Evolutionary conservation across 2,888 invertebrate species (phyloP).

Genomic region (Apamea monoglypha): DNA sequence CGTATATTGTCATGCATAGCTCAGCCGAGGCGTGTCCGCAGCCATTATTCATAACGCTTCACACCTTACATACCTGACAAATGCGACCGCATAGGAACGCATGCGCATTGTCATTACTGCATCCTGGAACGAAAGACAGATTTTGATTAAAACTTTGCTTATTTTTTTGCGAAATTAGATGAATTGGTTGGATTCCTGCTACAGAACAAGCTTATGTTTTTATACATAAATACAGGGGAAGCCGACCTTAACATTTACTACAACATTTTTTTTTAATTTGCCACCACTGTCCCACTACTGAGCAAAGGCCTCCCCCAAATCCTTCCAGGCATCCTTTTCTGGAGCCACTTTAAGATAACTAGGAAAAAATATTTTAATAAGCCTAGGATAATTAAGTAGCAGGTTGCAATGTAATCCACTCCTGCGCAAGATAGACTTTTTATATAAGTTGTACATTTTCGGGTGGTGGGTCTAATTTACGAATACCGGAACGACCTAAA

Average conservation of each 20-base stretch:
- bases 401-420: background rate
- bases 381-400: background rate
- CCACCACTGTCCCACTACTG: too few species aligned
- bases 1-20: conserved; percentile 69
- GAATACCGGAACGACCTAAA: background rate
- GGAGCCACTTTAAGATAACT: background rate
- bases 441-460: background rate
- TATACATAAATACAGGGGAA: background rate
- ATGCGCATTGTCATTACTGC: conserved; percentile 56
- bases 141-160: conserved; percentile 43
- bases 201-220: too few species aligned
- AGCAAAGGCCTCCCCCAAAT: too few species aligned
- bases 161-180: conserved; percentile 8
- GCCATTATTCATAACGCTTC: conserved; percentile 68
- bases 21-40: conserved; percentile 64
- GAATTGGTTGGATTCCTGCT: background rate
- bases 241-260: background rate
- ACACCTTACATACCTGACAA: conserved; percentile 68
- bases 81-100: conserved; percentile 63
- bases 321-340: too few species aligned
- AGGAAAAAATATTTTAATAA: background rate
- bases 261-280: too few species aligned
- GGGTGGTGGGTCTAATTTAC: background rate
- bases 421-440: background rate
- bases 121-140: conserved; percentile 59